Evolutionary conservation across 30 jellyfish, hydroid and myxozoan genomes (phyloP), one percentile per base, ranked within the genome.

Genomic region (Pseudorhiza aurosa): DNA sequence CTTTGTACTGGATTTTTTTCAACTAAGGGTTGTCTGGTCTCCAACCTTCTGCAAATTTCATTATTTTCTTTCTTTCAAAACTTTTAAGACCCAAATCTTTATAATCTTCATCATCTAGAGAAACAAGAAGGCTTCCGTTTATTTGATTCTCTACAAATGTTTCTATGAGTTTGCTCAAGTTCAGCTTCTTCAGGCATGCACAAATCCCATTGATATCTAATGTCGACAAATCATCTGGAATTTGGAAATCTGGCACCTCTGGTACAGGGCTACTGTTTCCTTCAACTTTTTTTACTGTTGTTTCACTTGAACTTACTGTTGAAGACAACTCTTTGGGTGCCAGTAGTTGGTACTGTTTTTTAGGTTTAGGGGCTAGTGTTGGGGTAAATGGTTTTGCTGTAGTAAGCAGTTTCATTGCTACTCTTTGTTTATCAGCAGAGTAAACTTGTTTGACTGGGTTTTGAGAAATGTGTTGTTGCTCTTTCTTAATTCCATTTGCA

Each of bases 41-140:
- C 97, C 97, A 90, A 2, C 97, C 97, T 4, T 77, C 79, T 3
- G 53, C 75, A 76, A 90, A 90, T 19, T 50, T 58, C 75, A 76
- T 14, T 57, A 90, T 15, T 59, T 90, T 90, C 49, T 83, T 90
- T 29, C 85, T 53, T 67, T 83, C 94, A 67, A 90, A 84, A 42
- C 72, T 76, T 10, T 53, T 55, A 10, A 90, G 24, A 8, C 44
- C 33, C 57, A 90, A 46, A 35, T 90, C 97, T 49, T 42, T 45
- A 7, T 43, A 75, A 39, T 75, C 95, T 6, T 65, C 95, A 39
- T 57, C 85, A 17, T 83, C 97, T 30, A 90, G 70, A 14, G 72
- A 45, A 24, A 67, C 60, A 12, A 90, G 45, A 22, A 90, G 87
- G 19, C 57, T 87, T 4, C 97, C 97, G 49, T 90, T 91, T 24